Conservation (phyloP, 2,113 vertebrate genomes). For the Rhabdomys dilectus region DNA sequence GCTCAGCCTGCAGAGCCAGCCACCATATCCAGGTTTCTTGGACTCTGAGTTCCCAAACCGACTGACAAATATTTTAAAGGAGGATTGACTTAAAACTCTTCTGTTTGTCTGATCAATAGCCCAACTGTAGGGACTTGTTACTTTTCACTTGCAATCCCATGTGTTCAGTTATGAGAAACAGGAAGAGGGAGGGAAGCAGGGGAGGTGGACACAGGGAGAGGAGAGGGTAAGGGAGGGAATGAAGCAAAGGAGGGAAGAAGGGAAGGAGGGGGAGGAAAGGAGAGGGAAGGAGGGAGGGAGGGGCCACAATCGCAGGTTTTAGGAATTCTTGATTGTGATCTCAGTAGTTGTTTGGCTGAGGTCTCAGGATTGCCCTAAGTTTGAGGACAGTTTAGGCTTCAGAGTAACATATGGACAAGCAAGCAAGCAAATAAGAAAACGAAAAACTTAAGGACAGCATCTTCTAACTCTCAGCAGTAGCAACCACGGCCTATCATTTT, state of each 20-base stretch:
- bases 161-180: slow-evolving; percentile 1
- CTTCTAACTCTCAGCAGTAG: not conserved
- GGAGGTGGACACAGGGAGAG: not conserved
- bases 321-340: not conserved
- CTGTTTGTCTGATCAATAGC: not conserved
- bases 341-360: not conserved
- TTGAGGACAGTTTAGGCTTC: not conserved
- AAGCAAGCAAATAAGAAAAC: not conserved
- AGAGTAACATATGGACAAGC: not conserved
- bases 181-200: not conserved
- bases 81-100: not conserved
- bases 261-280: not conserved
- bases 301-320: too few species aligned
- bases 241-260: too few species aligned
- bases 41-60: not conserved
- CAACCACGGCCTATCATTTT: not conserved
- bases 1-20: not conserved
- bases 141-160: not conserved
- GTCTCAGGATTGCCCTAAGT: not conserved
- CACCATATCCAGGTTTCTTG: not conserved
- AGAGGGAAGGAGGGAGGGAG: not conserved
- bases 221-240: not conserved
- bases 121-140: not conserved
- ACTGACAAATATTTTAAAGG: not conserved
- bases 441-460: not conserved